Conservation (phyloP, 1,140 invertebrate genomes). For the Mercenaria mercenaria region DNA sequence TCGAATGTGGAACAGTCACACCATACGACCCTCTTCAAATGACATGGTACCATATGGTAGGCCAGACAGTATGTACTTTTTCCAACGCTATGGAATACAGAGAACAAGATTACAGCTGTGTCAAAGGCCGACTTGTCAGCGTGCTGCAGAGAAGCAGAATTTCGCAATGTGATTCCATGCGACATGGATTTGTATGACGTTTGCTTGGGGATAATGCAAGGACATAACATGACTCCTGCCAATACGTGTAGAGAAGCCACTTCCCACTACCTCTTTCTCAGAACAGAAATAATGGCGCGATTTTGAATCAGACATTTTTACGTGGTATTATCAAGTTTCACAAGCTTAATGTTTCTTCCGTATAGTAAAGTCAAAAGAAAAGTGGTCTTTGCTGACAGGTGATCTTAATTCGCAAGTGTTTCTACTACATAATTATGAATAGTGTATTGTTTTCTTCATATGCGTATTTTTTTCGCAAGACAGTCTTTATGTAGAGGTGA, state of each 20-base stretch:
- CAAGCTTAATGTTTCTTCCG: too few relatives aligned
- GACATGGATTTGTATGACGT: background rate
- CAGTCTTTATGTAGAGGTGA: too few relatives aligned
- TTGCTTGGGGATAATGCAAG: background rate
- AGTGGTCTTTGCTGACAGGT: too few relatives aligned
- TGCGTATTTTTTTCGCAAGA: too few relatives aligned
- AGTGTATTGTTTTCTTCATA: too few relatives aligned
- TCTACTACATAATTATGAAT: too few relatives aligned
- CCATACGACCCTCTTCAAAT: slow-evolving; percentile 12
- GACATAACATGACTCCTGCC: background rate
- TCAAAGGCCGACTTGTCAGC: background rate
- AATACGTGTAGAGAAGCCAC: background rate
- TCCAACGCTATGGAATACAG: background rate
- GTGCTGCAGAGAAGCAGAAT: background rate
- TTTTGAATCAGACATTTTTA: too few relatives aligned
- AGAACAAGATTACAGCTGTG: background rate
- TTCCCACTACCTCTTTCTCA: background rate
- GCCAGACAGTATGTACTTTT: background rate
- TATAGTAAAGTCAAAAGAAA: too few relatives aligned
- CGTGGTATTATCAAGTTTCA: too few relatives aligned
- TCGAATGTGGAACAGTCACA: slow-evolving; percentile 25
- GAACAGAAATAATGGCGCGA: slow-evolving; percentile 3
- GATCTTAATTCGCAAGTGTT: too few relatives aligned
- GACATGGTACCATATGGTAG: background rate
- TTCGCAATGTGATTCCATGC: background rate